Base-by-base conservation (phyloP, 2,888 invertebrate genomes). In the Heteromurus nitidus region DNA sequence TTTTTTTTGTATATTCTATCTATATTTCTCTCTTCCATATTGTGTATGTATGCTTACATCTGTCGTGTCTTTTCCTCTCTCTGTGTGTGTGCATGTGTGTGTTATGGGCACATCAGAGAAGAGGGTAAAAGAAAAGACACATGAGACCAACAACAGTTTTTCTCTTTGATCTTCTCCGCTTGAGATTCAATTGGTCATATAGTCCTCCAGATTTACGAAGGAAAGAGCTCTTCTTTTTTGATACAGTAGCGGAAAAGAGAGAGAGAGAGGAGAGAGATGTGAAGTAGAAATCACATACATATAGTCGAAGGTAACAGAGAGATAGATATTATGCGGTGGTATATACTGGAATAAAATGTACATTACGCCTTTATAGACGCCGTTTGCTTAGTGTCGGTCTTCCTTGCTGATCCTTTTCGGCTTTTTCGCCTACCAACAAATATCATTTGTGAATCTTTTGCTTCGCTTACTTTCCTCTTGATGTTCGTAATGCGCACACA, bases 171-270 rank as follows among this genome's bases (percentile, higher is more conserved):
- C 85, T 85, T 85, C 82, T 80, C 85, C 85, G 85, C 82, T 83
- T 72, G 18, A 62, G 80, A 85, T 85, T 84, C 85, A 86, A 87
- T 87, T 87, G 86, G 85, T 86, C 85, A 87, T 85, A 86, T 85
- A 84, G 81, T 83, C 81, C 67, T 83, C 82, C 84, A 68, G 68
- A 76, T 68, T 76, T 70, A 53, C 53, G 24, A 58, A 62, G 53
- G 68, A 68, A 76, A 76, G n/a, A 76, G 44, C 2, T n/a, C 62
- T 20, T 24, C 22, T 42, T 74, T 67, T 31, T 65, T 55, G 26
- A 55, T 24, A 67, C 36, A 67, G 64, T 64, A 36, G 65, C 67
- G 36, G 18, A 28, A 47, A 47, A 55, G 42, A 50, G 31, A 30
- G 55, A 53, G 50, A 53, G 28, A 53, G 20, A 53, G 31, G 20